Conservation (phyloP, 2,797 vertebrate genomes). For the Alouatta caraya region DNA sequence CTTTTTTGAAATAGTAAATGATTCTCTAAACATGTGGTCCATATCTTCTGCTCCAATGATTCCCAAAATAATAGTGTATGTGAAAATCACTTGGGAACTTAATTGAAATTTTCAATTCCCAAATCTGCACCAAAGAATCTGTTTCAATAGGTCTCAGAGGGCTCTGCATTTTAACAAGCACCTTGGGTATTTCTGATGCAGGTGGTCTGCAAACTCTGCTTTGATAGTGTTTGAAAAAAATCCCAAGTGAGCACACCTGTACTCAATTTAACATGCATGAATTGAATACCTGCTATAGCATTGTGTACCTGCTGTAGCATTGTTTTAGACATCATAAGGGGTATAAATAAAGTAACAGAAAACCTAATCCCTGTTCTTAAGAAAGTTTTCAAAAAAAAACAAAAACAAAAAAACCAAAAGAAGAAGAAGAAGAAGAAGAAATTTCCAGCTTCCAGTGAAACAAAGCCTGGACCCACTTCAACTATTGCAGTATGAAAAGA, state of each 20-base stretch:
- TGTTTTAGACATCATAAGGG: too few species aligned
- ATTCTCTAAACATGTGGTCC: not conserved
- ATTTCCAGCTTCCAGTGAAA: not conserved
- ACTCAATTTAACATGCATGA: not conserved
- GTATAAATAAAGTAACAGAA: not conserved
- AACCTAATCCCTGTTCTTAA: not conserved
- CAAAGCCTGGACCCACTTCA: not conserved
- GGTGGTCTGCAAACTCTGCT: not conserved
- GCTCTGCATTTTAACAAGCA: not conserved
- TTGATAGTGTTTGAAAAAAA: not conserved
- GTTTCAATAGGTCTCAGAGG: not conserved
- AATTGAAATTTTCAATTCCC: slow-evolving; percentile 49
- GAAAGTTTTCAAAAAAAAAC: not conserved
- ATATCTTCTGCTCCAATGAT: slow-evolving; percentile 37
- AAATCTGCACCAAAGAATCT: not conserved
- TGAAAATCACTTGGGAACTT: slow-evolving; percentile 22
- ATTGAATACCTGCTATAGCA: not conserved
- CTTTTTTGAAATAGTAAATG: not conserved
- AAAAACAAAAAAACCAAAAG: too few species aligned
- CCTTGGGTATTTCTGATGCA: not conserved
- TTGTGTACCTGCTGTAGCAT: not conserved
- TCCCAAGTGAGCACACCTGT: not conserved
- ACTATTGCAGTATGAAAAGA: not conserved
- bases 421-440: too few species aligned
- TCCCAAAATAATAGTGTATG: not conserved